Conservation (phyloP, 1,140 invertebrate species). For the Cydia splendana region DNA sequence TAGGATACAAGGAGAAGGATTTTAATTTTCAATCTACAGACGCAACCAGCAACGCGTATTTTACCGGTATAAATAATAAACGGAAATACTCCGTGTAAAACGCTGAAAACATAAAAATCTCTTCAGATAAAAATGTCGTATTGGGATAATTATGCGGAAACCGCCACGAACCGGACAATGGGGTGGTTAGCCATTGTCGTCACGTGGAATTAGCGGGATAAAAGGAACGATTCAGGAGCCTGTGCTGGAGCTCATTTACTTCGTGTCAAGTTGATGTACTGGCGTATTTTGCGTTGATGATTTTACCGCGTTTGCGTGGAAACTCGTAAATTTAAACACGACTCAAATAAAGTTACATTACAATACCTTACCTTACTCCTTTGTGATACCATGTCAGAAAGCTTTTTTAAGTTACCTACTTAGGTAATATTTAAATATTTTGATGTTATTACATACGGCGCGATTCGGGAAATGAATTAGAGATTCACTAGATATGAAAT, state of each 20-base stretch:
- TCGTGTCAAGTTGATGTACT: conserved; percentile 31
- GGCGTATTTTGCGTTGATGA: conserved; percentile 23
- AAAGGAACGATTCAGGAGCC: conserved; percentile 17
- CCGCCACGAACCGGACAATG: conserved; percentile 16
- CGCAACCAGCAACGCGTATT: too few relatives aligned
- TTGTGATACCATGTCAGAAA: too few relatives aligned
- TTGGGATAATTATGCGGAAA: conserved; percentile 23
- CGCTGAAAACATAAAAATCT: conserved; percentile 14
- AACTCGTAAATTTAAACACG: conserved; percentile 20
- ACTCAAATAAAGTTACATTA: conserved; percentile 14
- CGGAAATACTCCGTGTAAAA: neutral
- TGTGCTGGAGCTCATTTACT: conserved; percentile 25
- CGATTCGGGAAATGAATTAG: too few relatives aligned
- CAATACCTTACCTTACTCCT: too few relatives aligned
- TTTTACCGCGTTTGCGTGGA: conserved; percentile 11
- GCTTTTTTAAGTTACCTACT: too few relatives aligned
- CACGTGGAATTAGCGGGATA: conserved; percentile 25
- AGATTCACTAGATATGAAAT: too few relatives aligned
- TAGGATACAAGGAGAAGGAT: too few relatives aligned
- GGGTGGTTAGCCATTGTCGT: conserved; percentile 29
- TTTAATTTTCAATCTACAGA: neutral
- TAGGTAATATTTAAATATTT: too few relatives aligned
- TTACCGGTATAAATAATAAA: too few relatives aligned
- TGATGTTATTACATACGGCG: too few relatives aligned
- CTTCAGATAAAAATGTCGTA: conserved; percentile 28